Evolutionary conservation across 2,113 vertebrate genomes (phyloP), one percentile per base, ranked within the genome.

Genomic region (Urocitellus parryii): DNA sequence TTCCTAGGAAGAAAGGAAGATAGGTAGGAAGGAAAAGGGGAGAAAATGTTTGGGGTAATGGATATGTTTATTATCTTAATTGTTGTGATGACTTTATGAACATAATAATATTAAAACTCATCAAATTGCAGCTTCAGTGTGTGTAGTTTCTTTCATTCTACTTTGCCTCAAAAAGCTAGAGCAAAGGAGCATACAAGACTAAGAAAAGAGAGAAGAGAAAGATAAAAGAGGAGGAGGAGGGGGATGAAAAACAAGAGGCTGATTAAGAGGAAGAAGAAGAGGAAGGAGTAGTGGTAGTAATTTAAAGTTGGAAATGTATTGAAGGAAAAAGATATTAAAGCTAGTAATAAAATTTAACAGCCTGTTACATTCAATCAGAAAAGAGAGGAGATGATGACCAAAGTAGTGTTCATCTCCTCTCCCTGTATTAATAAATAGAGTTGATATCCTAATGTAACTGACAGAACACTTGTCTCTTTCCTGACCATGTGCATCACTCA

Each of bases 341-440:
- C 25, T 34, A 58, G 29, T 24, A n/a, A 77, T 24, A 73, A 91
- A 94, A 78, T n/a, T 87, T 67, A 91, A 72, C 14, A 58, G 25
- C 45, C 27, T 51, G 18, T 89, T 93, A n/a, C 1, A 32, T 83
- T 51, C 78, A 27, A 61, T 39, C 11, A 78, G n/a, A 25, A 39
- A 83, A 89, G 70, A 81, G 82, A 87, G 76, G 76, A 70, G 82
- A 87, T 76, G 76, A 63, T 89, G 14, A 39, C 65, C 58, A 63
- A 92, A 72, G 32, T 58, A 67, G 78, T 76, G 45, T 16, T 63
- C 79, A 67, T 56, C 39, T 53, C 2, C 39, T 53, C 2, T 94
- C 20, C 27, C 17, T 45, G 42, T 61, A 45, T 25, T 72, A 25
- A 63, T 77, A 14, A 45, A 45, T 45, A 45, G 45, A 45, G 4